A percentile compares a stretch with the other conserved stretches of the same genome.
Conservation (phyloP, 2,797 vertebrate species). For the Furcifer pardalis region DNA sequence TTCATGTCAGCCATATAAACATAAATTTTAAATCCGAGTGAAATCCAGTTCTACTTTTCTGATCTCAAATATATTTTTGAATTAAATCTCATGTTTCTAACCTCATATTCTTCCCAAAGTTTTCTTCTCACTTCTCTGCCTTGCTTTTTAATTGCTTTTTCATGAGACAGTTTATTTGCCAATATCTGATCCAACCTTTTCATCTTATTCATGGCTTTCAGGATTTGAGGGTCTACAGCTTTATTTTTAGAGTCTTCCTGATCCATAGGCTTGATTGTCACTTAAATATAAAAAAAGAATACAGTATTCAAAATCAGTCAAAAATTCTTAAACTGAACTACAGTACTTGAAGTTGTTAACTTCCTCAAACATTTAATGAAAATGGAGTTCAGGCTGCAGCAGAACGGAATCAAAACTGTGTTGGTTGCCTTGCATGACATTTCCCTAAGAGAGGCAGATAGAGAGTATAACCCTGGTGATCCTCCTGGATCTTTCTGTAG, state of each 20-base stretch:
- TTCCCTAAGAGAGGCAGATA: too few relatives aligned
- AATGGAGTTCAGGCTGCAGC: too few relatives aligned
- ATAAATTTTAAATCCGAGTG: background rate
- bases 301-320: background rate
- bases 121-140: constrained; percentile 80
- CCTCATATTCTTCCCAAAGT: constrained; percentile 87
- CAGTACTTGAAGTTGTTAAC: background rate
- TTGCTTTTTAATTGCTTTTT: constrained; percentile 82
- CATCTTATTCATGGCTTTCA: constrained; percentile 84
- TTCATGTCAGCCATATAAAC: background rate
- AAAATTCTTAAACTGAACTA: background rate
- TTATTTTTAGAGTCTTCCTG: constrained; percentile 64
- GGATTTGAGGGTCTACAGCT: constrained; percentile 72
- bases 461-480: too few relatives aligned
- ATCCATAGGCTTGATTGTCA: constrained; percentile 35
- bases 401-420: too few relatives aligned
- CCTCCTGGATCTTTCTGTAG: too few relatives aligned
- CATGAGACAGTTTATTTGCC: constrained; percentile 72
- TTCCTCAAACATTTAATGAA: background rate
- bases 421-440: too few relatives aligned
- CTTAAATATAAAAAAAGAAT: constrained; percentile 27
- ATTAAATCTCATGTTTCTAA: constrained; percentile 62
- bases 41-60: background rate
- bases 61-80: background rate
- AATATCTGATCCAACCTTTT: constrained; percentile 85